Evolutionary conservation across 2,113 vertebrate species (phyloP).

Genomic region (Diadophis punctatus): DNA sequence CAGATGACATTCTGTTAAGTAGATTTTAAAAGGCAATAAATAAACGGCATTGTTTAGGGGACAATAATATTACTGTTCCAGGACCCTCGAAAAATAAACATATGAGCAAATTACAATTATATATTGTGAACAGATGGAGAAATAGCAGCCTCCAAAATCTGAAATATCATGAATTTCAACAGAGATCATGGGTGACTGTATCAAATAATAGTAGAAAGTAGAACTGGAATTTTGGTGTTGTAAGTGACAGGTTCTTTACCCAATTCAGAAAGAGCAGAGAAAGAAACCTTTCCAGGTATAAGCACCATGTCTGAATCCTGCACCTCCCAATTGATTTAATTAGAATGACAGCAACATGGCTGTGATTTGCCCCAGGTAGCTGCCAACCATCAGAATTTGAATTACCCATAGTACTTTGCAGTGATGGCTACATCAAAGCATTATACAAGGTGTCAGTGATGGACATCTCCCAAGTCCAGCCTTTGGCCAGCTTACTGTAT

Average conservation of each 20-base stretch:
- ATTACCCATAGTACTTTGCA: not conserved
- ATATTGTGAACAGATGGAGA: not conserved
- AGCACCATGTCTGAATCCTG: not conserved
- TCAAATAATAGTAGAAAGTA: not conserved
- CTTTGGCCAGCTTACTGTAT: not conserved
- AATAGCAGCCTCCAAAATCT: not conserved
- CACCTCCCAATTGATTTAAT: not conserved
- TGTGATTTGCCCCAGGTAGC: not conserved
- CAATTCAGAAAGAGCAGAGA: not conserved
- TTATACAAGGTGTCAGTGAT: not conserved
- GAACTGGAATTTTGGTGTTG: not conserved
- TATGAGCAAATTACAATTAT: not conserved
- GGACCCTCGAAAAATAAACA: not conserved
- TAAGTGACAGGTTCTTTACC: not conserved
- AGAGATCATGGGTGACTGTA: not conserved
- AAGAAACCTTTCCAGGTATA: not conserved
- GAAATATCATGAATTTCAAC: not conserved
- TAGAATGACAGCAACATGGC: not conserved
- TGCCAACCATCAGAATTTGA: not conserved
- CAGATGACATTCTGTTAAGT: not conserved
- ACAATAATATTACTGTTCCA: not conserved
- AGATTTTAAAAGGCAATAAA: not conserved
- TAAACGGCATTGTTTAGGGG: not conserved
- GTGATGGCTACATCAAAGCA: not conserved
- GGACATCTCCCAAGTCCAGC: not conserved